Base-by-base conservation (phyloP, 2,888 invertebrate species). In the Tachina lurida region DNA sequence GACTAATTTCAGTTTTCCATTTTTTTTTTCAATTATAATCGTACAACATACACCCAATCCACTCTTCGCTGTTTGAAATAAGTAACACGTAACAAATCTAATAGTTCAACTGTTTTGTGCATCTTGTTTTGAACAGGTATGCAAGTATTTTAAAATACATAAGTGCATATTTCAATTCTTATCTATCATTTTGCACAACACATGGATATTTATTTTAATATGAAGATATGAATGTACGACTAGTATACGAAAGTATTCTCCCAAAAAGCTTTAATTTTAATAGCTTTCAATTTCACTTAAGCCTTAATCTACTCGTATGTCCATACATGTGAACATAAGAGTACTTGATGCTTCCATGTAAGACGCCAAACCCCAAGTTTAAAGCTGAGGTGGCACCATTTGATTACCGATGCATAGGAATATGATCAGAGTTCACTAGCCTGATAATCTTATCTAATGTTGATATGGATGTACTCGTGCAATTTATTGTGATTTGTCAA, bases 141-240 rank as follows among this genome's bases (percentile, higher is more conserved):
- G 47, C 4, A 31, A 4, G 1, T 22, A 12, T 4, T 19, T 54
- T 8, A 10, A 17, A 17, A 31, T 31, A 31, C 31, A 31, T 22
- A 22, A 1, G 3, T 22, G 3, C 22, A 22, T 31, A 7, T 31
- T 31, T 31, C 31, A 31, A 49, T 54, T 75, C 54, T 75, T 65
- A 75, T 75, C 75, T 63, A 75, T 75, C 63, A 75, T 19, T 52
- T 49, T 77, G 3, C 39, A 60, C 41, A 67, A 49, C 56, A 58
- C 67, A 67, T 67, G 47, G 47, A 76, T 19, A 52, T 74, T 74
- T 19, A 52, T 74, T 74, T 43, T 13, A 41, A 41, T 43, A 62
- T 3, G 10, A 49, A 41, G 43, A 10, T 43, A 12, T 17, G 13
- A 41, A 43, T 17, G n/a, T n/a, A n/a, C n/a, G n/a, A n/a, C n/a